phyloP scores from a whole-genome alignment of 2,113 vertebrate species.

The Diglossa brunneiventris region DNA sequence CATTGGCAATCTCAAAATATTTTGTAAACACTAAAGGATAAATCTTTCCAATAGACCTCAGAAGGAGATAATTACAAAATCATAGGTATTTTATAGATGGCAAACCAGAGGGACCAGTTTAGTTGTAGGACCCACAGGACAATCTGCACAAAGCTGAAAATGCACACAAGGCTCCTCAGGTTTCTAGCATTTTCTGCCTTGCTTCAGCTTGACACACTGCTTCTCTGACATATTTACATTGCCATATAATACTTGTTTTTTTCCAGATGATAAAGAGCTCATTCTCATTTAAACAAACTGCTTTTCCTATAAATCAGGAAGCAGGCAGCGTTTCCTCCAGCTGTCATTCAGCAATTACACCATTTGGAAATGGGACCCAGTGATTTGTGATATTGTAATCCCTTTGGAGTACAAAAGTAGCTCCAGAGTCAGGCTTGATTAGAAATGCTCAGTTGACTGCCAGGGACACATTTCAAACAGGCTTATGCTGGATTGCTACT shows the following conservation, averaged over 20 bases:
- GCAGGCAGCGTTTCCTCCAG: constrained; percentile 15
- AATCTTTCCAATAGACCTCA: not conserved
- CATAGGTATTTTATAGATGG: not conserved
- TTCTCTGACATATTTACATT: not conserved
- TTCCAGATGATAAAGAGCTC: constrained; percentile 7
- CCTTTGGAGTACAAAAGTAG: constrained; percentile 1
- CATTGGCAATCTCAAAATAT: not conserved
- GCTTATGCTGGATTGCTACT: not conserved
- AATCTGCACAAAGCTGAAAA: not conserved
- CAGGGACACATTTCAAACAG: constrained; percentile 5
- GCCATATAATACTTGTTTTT: not conserved
- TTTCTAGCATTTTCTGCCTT: not conserved
- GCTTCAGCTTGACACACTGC: not conserved
- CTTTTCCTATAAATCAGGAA: constrained; percentile 10
- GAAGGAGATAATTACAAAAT: not conserved
- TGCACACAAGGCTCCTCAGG: not conserved
- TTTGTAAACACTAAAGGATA: not conserved
- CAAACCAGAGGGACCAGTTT: not conserved
- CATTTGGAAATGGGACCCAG: not conserved
- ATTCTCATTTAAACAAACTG: constrained; percentile 29
- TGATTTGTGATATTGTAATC: constrained; percentile 7
- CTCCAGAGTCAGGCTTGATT: constrained; percentile 34
- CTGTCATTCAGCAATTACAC: not conserved
- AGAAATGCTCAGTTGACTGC: constrained; percentile 1
- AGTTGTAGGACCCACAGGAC: not conserved